Base-by-base conservation (phyloP, 2,888 invertebrate genomes). In the Stenichneumon culpator region DNA sequence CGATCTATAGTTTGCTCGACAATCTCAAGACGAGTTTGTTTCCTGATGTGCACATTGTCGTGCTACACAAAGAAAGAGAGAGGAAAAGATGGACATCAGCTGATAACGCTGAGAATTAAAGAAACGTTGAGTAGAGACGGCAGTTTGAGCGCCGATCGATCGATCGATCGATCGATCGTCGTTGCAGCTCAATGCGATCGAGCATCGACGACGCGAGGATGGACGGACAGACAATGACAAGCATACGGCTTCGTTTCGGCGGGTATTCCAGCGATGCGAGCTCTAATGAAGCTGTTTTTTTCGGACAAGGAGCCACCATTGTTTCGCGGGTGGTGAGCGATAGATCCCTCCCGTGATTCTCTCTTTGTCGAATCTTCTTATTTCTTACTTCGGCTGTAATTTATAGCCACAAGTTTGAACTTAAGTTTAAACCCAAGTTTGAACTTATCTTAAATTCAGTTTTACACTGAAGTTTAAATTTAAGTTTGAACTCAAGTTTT, bases 171-270 rank as follows among this genome's bases (percentile, higher is more conserved):
- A 70, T 70, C 67, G 19, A 32, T 70, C 50, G 47, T 28, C 25
- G 50, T 32, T 63, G 63, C 28, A 32, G 28, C 28, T 63, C 63
- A 63, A 28, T 28, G 32, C 63, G 28, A 32, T 28, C 87, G 87
- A 70, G 57, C 69, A 68, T 75, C 86, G 79, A 25, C 65, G 25
- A 70, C 69, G 52, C 52, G 32, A 47, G 47, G 16, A 52, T 52
- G 74, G 74, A 84, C 82, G 80, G 82, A 84, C 82, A 78, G 74
- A 86, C 86, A 82, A 86, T 86, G 84, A 86, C 86, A 84, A 80
- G 83, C 82, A 84, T 68, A 86, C 86, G 84, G 82, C 80, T 54
- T 80, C 69, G 47, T 79, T 54, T 67, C 70, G 84, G 79, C 78
- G 83, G 82, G 86, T 74, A 87, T 87, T 86, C 80, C 79, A 83